A percentile compares a stretch with the other conserved stretches of the same genome.
These are phyloP conservation scores for Marmota flaviventris DNA, from an alignment of 2,113 vertebrate genomes.

Conservation along the genomic window DNA sequence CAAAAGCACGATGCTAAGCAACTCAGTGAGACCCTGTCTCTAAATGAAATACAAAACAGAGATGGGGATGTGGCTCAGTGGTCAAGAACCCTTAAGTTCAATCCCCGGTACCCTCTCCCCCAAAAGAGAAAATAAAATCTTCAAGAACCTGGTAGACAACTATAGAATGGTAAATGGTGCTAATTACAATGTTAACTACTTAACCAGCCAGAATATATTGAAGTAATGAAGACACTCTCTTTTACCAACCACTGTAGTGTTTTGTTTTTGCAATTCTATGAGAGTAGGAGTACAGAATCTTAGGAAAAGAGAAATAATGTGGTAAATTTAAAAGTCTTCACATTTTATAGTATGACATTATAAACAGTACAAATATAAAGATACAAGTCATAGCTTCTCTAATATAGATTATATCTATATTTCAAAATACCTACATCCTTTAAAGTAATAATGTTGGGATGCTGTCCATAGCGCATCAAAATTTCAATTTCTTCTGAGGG, in stretches of 20 bases:
- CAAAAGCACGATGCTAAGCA: too few relatives aligned
- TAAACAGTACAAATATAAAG: constrained; percentile 31
- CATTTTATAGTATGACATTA: constrained; percentile 26
- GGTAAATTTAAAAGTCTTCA: constrained; percentile 23
- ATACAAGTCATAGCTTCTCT: constrained; percentile 28
- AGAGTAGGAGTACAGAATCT: background rate
- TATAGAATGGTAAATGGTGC: constrained; percentile 37
- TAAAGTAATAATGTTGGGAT: constrained; percentile 98
- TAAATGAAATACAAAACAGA: too few relatives aligned
- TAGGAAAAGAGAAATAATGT: background rate
- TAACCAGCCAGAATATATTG: constrained; percentile 18
- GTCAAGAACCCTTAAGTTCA: too few relatives aligned
- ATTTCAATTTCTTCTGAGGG: constrained; percentile 99
- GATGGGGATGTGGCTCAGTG: too few relatives aligned
- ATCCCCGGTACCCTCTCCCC: too few relatives aligned
- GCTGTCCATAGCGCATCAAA: constrained; percentile 97
- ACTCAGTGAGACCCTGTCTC: too few relatives aligned
- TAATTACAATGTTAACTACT: background rate
- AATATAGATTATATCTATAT: constrained; percentile 20
- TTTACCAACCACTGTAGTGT: background rate
- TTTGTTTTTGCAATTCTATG: constrained; percentile 9
- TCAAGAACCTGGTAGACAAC: background rate
- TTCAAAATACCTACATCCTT: constrained; percentile 94
- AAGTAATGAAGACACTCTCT: background rate
- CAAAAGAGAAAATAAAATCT: background rate